A percentile compares a stretch with the other conserved stretches of the same genome.
These are phyloP conservation scores for Leptinotarsa juncta DNA, from an alignment of 2,888 invertebrate genomes.

Conservation along the genomic window DNA sequence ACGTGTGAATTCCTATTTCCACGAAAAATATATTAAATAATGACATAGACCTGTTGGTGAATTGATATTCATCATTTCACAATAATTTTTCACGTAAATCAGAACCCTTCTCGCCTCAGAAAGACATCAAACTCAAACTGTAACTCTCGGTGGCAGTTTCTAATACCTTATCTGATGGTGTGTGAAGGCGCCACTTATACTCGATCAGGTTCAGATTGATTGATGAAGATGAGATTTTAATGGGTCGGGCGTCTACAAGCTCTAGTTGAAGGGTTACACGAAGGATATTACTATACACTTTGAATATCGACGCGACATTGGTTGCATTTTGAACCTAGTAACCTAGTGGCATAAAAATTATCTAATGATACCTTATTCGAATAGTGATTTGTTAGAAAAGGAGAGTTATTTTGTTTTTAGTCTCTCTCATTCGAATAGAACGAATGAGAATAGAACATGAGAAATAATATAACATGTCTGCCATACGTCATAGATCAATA, in stretches of 20 bases:
- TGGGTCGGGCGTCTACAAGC: not conserved
- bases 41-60: too few relatives aligned
- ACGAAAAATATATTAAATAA: too few relatives aligned
- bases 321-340: not conserved
- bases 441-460: too few relatives aligned
- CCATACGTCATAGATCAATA: too few relatives aligned
- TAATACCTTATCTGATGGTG: not conserved
- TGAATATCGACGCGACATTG: not conserved
- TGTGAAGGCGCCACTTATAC: conserved; percentile 2
- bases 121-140: not conserved
- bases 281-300: not conserved
- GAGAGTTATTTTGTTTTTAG: too few relatives aligned
- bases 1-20: too few relatives aligned
- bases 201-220: not conserved
- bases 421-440: too few relatives aligned
- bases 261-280: not conserved
- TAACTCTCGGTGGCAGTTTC: not conserved
- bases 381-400: too few relatives aligned
- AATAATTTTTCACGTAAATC: too few relatives aligned
- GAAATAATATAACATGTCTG: too few relatives aligned
- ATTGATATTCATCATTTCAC: too few relatives aligned
- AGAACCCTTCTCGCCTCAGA: too few relatives aligned
- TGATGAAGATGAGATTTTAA: conserved; percentile 2
- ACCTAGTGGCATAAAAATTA: not conserved
- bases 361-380: not conserved